Evolutionary conservation across 2,888 invertebrate species (phyloP), one percentile per base, ranked within the genome.

Genomic region (Dimorphilus gyrociliatus): DNA sequence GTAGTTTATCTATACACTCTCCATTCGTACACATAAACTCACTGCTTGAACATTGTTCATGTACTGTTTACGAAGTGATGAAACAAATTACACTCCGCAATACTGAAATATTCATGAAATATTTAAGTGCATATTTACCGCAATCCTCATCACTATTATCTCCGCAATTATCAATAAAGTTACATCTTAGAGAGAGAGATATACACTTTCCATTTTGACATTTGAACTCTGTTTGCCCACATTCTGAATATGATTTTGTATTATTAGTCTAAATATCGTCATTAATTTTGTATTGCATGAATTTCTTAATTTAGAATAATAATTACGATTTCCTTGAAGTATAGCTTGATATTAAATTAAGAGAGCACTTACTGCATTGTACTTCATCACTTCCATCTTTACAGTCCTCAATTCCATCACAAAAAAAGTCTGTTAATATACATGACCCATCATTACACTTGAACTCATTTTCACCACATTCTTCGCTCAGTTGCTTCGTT

Each of bases 1-100:
- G 34, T 3, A 23, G 19, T 16, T 19, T 27, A 6, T 46, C 41
- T 14, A 54, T 45, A 26, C 54, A 54, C 25, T 55, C 48, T 2
- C 44, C 45, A 29, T 47, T 50, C 13, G 30, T 36, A 27, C 53
- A 53, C 2, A 12, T 16, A 25, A 34, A 38, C 14, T 32, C 17
- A 14, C 18, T 18, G 10, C 19, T 14, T 3, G 5, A 16, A 23
- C 37, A 37, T 18, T 15, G 15, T 5, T 30, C 25, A 8, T 12
- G n/a, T n/a, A n/a, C n/a, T n/a, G n/a, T n/a, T n/a, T n/a, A n/a
- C n/a, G n/a, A n/a, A n/a, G n/a, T n/a, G n/a, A n/a, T n/a, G n/a
- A n/a, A n/a, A n/a, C n/a, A n/a, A n/a, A n/a, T n/a, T n/a, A n/a
- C n/a, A n/a, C n/a, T n/a, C n/a, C n/a, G n/a, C n/a, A n/a, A n/a